phyloP scores from a whole-genome alignment of 37 sponge, comb jelly and placozoan species.

The Aphrocallistes beatrix region DNA sequence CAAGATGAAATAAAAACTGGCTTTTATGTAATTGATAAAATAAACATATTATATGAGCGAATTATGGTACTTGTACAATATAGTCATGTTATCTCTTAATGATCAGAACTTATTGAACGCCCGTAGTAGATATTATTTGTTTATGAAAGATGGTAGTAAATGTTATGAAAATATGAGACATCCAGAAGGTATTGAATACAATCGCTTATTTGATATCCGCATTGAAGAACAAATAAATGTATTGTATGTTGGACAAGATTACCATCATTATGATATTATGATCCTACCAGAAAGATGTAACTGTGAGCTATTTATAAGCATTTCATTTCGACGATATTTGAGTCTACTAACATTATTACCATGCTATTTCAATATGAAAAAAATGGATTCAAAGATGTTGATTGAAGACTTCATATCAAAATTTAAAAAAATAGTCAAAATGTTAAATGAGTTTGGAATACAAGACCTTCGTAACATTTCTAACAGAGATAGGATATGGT shows the following conservation, averaged over 20 bases:
- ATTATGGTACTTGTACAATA: too few species aligned
- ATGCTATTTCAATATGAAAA: neutral
- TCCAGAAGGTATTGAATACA: neutral
- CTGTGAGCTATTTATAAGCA: too few species aligned
- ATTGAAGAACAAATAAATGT: neutral
- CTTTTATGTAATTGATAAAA: too few species aligned
- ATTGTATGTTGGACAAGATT: neutral
- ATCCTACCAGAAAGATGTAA: neutral
- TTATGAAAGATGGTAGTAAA: neutral
- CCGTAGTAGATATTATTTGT: neutral
- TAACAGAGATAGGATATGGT: neutral
- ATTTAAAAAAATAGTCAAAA: neutral
- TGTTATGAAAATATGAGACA: neutral
- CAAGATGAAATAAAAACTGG: too few species aligned
- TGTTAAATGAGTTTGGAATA: neutral
- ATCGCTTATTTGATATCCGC: neutral
- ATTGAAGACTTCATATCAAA: neutral
- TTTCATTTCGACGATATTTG: too few species aligned
- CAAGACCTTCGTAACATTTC: neutral
- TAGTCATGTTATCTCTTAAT: too few species aligned
- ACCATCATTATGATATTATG: neutral
- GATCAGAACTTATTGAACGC: too few species aligned
- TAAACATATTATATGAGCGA: too few species aligned
- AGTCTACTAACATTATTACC: neutral
- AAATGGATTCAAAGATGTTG: neutral